These are phyloP conservation scores for Hirtodrosophila duncani DNA, from an alignment of 2,888 invertebrate genomes.

Conservation along the genomic window DNA sequence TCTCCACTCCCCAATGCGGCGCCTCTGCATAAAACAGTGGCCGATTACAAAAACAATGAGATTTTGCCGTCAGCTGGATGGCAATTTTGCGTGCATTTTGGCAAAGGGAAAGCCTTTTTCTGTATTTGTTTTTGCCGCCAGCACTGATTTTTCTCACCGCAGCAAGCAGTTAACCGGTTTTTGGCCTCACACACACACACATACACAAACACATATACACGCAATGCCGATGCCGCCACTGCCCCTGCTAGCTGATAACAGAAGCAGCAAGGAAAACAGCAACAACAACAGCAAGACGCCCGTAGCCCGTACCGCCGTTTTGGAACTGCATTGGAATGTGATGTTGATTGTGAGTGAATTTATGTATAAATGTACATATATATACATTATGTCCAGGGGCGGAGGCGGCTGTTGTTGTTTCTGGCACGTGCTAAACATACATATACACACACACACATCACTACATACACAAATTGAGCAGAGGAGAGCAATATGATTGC, in stretches of 20 bases:
- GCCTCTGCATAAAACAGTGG: neutral
- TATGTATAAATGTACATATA: no score
- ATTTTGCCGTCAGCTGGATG: constrained; percentile 43
- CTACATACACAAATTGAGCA: no score
- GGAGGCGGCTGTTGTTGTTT: no score
- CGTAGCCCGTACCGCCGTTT: no score
- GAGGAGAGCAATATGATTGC: no score
- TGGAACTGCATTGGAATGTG: no score
- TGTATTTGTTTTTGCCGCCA: constrained; percentile 1
- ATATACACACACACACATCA: no score
- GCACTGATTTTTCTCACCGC: constrained; percentile 24
- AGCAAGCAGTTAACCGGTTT: constrained; percentile 9
- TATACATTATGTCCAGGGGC: no score
- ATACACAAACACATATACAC: constrained; percentile 6
- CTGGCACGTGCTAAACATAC: no score
- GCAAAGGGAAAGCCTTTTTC: constrained; percentile 25
- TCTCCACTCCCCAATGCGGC: neutral
- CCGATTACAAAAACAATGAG: constrained; percentile 51
- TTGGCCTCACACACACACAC: constrained; percentile 36
- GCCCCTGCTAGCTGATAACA: constrained; percentile 25
- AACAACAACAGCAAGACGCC: constrained; percentile 10
- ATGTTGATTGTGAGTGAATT: no score
- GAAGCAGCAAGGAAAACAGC: constrained; percentile 27
- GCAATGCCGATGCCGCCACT: constrained; percentile 7
- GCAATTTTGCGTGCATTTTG: constrained; percentile 19